Base-by-base conservation (phyloP, 1,140 invertebrate genomes). In the Acromyrmex heyeri region DNA sequence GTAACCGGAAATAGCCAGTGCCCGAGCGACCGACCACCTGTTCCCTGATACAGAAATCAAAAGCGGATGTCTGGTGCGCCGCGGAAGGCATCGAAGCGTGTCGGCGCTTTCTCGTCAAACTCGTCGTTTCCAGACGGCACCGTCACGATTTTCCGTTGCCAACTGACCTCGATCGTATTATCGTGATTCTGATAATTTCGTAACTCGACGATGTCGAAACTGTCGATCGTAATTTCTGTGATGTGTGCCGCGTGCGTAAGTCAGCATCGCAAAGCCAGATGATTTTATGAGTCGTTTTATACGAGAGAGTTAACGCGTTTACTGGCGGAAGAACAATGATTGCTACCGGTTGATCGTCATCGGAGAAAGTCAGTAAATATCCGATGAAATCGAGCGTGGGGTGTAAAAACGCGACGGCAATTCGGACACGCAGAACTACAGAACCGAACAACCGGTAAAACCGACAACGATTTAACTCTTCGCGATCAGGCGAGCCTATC, bases 21-120 rank as follows among this genome's bases (percentile, higher is more conserved):
- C 59, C 65, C 85, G 59, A 59, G 67, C 85, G 85, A 76, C 72
- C 67, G 92, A 69, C 93, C 94, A 94, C 93, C 94, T 94, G 94
- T 94, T 94, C 89, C 61, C 77, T 85, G 93, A 94, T 94, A 93
- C 85, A 90, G 92, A 94, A 94, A 94, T 94, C 94, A 94, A 93
- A 94, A 94, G 92, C 94, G 94, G 94, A 94, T 93, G 92, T 92
- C 90, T 89, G 89, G 34, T 86, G 77, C 82, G 87, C 90, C 69
- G 67, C 73, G 78, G 73, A 69, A 90, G 72, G 82, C 89, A 88
- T 91, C 90, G 86, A 79, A 85, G 72, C 89, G 83, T 88, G 86
- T 70, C 76, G 75, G 76, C 79, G 79, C 83, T 88, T 61, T 89
- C 83, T 89, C 86, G 83, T 89, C 88, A 89, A 79, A 78, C 61